Evolutionary conservation across 2,113 vertebrate species (phyloP).

Genomic region (Natator depressus): DNA sequence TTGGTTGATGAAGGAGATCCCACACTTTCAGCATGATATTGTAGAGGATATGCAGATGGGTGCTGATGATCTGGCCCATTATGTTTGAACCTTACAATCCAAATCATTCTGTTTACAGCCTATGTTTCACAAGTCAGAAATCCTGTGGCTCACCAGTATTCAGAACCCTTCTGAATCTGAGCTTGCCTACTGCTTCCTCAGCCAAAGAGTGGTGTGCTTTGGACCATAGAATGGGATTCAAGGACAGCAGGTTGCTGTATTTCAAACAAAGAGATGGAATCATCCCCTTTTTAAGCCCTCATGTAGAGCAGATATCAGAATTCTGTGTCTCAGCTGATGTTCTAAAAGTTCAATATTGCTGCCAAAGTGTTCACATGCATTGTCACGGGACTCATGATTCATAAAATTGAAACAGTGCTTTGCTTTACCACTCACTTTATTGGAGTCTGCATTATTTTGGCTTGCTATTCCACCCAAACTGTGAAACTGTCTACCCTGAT

Average conservation of each 20-base stretch:
- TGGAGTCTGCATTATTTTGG: not conserved
- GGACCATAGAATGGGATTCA: not conserved
- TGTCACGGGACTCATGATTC: not conserved
- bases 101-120: not conserved
- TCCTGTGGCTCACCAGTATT: not conserved
- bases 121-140: not conserved
- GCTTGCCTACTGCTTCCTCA: not conserved
- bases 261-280: not conserved
- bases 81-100: not conserved
- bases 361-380: not conserved
- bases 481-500: not conserved
- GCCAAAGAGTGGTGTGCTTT: not conserved
- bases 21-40: not conserved
- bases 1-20: rapidly evolving
- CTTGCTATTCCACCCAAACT: not conserved
- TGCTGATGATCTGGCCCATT: rapidly evolving
- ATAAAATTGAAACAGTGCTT: not conserved
- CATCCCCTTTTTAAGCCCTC: not conserved
- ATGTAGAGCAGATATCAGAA: not conserved
- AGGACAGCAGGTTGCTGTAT: not conserved
- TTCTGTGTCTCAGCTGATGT: not conserved
- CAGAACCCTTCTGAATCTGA: not conserved
- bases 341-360: not conserved
- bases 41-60: rapidly evolving
- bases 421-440: not conserved